Percentiles rank a stretch among this genome's conserved stretches.
phyloP scores from a whole-genome alignment of 2,797 vertebrate species.

The Sebastes hubbsi region DNA sequence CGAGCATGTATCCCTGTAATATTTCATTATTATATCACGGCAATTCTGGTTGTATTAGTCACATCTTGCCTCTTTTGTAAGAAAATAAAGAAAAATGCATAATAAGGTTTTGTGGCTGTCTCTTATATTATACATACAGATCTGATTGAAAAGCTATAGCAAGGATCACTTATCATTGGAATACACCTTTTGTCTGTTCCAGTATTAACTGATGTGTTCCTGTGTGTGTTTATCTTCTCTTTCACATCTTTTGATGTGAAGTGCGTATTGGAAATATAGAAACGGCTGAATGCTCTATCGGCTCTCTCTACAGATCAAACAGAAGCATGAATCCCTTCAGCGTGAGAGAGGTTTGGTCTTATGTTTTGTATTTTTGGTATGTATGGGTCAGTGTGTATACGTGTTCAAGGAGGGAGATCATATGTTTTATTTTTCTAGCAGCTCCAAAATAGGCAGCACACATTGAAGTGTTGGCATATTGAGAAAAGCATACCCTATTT shows the following conservation, averaged over 20 bases:
- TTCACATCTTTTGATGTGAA: neutral
- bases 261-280: constrained; percentile 12
- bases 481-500: constrained; percentile 27
- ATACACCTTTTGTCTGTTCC: neutral
- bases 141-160: neutral
- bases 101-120: neutral
- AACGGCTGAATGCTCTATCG: neutral
- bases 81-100: constrained; percentile 76
- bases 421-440: neutral
- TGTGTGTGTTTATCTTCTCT: neutral
- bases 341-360: neutral
- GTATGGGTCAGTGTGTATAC: neutral
- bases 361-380: neutral
- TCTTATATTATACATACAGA: neutral
- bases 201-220: neutral
- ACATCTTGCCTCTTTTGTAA: constrained; percentile 66
- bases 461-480: neutral
- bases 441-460: neutral
- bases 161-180: neutral
- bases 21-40: constrained; percentile 67
- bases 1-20: constrained; percentile 69
- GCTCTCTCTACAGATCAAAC: neutral
- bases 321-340: neutral
- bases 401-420: neutral
- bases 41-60: constrained; percentile 69